Evolutionary conservation across 1,140 invertebrate species (phyloP), one percentile per base, ranked within the genome.

Genomic region (Caerostris extrusa): DNA sequence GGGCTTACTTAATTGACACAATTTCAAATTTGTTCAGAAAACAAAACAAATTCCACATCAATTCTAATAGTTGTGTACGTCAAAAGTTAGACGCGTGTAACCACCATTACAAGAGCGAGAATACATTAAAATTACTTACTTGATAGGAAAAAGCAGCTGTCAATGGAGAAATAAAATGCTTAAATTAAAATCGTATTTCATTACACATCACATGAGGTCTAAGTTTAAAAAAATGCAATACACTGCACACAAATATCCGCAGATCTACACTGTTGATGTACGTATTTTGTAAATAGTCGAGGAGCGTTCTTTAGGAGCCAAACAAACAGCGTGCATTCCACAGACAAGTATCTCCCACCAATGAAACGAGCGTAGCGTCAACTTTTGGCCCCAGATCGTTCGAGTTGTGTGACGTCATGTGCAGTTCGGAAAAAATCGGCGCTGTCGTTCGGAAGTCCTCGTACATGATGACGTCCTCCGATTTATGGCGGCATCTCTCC

Each of bases 121-220:
- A 87, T 64, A 57, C 85, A 87, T 87, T 87, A 87, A 34, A 87
- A 87, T 87, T 57, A 87, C 85, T 87, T 87, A 87, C 85, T 87
- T 87, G n/a, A 14, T 34, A 87, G 53, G 64, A 87, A 87, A 87
- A 61, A 12, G 64, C 57, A 87, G 85, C 56, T 87, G 85, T 87
- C 60, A 87, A 55, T 58, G 7, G 55, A 83, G 55, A 19, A 57
- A n/a, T 83, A 55, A 53, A 12, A n/a, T 56, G 6, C 50, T 82
- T 7, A n/a, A 58, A 58, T 56, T 56, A 58, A 83, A 57, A 77
- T 50, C 82, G 71, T 57, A 5, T 83, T 19, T 83, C 82, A 83
- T 83, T 57, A 58, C 82, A 83, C 55, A 17, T 57, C 14, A 83
- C 55, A 83, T 19, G 56, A 83, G 82, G 55, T 57, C n/a, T 17